Conservation (phyloP, 1,140 invertebrate genomes). For the Cephus cinctus region DNA sequence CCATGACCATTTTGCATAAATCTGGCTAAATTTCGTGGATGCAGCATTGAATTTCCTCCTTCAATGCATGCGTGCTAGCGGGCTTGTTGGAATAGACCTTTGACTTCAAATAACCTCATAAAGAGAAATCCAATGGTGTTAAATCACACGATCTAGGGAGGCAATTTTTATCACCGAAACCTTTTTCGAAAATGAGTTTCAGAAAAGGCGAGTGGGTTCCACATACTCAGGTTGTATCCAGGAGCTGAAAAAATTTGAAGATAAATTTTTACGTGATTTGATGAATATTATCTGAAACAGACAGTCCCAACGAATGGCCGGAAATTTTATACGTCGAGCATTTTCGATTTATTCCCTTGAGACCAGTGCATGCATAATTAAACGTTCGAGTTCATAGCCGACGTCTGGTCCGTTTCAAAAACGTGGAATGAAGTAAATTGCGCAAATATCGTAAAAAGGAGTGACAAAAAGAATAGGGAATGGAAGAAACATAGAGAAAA, state of each 20-base stretch:
- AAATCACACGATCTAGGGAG: constrained; percentile 24
- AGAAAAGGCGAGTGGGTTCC: too few species aligned
- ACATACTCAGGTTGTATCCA: too few species aligned
- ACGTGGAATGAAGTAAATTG: too few species aligned
- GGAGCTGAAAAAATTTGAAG: too few species aligned
- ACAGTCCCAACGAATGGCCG: constrained; percentile 17
- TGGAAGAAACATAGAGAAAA: too few species aligned
- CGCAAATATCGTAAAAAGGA: too few species aligned
- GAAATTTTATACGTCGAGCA: constrained; percentile 13
- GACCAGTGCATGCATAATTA: constrained; percentile 20
- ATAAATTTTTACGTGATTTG: constrained; percentile 24
- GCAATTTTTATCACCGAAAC: constrained; percentile 25
- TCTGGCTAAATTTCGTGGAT: constrained; percentile 8
- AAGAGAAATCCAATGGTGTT: constrained; percentile 19
- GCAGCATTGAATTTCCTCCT: constrained; percentile 8
- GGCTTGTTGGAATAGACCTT: constrained; percentile 9
- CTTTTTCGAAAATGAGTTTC: too few species aligned
- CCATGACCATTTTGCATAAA: constrained; percentile 4
- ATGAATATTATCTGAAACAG: constrained; percentile 11
- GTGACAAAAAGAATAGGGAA: too few species aligned
- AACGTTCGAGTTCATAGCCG: constrained; percentile 19
- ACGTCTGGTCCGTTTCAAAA: not conserved
- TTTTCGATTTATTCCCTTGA: constrained; percentile 18
- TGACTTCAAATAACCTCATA: constrained; percentile 21
- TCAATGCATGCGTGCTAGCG: constrained; percentile 4